These are phyloP conservation scores for Mustela nigripes DNA, from an alignment of 2,113 vertebrate species.

Conservation along the genomic window DNA sequence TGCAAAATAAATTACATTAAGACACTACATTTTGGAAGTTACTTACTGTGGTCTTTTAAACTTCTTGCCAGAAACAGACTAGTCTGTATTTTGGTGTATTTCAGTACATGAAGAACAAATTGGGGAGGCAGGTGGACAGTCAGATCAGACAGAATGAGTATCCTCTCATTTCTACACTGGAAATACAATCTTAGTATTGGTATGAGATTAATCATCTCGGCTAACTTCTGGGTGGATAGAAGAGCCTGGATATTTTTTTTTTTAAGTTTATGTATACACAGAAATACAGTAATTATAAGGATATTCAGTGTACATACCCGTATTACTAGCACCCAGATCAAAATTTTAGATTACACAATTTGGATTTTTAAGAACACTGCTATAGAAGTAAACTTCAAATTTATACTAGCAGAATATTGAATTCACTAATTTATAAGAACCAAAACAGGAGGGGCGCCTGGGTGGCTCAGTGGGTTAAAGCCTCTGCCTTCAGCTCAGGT, in stretches of 20 bases:
- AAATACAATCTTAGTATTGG: constrained; percentile 6
- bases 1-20: constrained; percentile 12
- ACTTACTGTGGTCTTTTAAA: neutral
- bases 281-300: neutral
- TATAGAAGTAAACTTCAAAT: neutral
- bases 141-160: neutral
- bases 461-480: too few species aligned
- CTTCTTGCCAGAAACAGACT: neutral
- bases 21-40: neutral
- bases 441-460: neutral
- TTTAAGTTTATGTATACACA: neutral
- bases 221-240: neutral
- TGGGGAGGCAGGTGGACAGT: neutral
- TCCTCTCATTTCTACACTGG: neutral
- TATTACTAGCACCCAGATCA: neutral
- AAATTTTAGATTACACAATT: neutral
- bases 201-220: neutral
- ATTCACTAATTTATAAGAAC: neutral
- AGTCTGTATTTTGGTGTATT: constrained; percentile 3
- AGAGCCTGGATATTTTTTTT: neutral
- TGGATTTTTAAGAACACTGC: neutral
- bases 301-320: neutral
- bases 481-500: too few species aligned
- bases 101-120: neutral
- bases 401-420: neutral